Evolutionary conservation across 2,797 vertebrate genomes (phyloP).

Genomic region (Pseudochirops corinnae): DNA sequence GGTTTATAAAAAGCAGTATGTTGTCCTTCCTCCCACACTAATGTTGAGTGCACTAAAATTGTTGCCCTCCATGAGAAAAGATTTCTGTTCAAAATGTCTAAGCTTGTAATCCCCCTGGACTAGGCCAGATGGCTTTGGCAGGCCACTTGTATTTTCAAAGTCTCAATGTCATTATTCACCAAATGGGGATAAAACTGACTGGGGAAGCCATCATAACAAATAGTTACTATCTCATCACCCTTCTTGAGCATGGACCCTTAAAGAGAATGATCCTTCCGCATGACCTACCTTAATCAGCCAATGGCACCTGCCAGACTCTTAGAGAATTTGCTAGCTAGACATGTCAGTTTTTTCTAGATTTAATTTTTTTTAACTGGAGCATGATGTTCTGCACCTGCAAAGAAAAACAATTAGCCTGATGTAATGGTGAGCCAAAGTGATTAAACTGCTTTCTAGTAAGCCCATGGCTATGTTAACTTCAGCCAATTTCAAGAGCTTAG

Average conservation of each 20-base stretch:
- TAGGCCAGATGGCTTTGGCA: not conserved
- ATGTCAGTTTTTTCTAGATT: constrained; percentile 1
- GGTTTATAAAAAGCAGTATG: constrained; percentile 25
- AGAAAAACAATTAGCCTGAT: constrained; percentile 55
- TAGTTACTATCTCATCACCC: not conserved
- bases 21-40: constrained; percentile 5
- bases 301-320: constrained; percentile 1
- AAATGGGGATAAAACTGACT: constrained; percentile 1
- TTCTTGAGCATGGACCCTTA: not conserved
- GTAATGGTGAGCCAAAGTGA: constrained; percentile 25
- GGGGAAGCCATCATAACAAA: constrained; percentile 15
- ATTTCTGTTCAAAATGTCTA: constrained; percentile 30
- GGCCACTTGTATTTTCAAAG: not conserved
- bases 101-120: constrained; percentile 37
- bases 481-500: constrained; percentile 48
- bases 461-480: constrained; percentile 51
- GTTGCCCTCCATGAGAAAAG: constrained; percentile 3
- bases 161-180: not conserved
- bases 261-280: not conserved
- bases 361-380: constrained; percentile 52
- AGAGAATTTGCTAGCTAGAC: not conserved
- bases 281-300: not conserved
- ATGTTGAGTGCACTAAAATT: constrained; percentile 8
- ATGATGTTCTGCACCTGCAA: constrained; percentile 37
- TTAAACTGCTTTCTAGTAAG: constrained; percentile 47